Evolutionary conservation across 2,888 invertebrate species (phyloP).

Genomic region (Nymphalis urticae): DNA sequence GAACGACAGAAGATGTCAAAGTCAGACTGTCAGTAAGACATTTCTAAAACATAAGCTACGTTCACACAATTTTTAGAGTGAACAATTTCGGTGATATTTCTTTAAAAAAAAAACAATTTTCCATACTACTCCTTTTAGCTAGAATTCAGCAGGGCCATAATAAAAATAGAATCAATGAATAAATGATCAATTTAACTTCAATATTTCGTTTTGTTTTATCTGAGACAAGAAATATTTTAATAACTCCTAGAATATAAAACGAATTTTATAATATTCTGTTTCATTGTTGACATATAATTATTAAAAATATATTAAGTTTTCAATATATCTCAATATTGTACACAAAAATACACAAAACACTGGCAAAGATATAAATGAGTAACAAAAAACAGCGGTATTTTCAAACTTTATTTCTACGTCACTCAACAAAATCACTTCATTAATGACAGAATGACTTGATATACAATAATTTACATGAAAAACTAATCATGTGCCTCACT

Average conservation of each 20-base stretch:
- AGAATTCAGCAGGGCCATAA: too few species aligned
- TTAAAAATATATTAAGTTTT: not conserved
- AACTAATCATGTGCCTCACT: conserved; percentile 65
- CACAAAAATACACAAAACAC: conserved; percentile 17
- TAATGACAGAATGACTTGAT: conserved; percentile 67
- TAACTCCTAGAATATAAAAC: too few species aligned
- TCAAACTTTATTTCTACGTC: conserved; percentile 54
- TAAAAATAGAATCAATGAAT: too few species aligned
- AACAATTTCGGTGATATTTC: too few species aligned
- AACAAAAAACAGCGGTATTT: conserved; percentile 45
- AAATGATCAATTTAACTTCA: too few species aligned
- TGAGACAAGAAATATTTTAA: too few species aligned
- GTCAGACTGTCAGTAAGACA: not conserved
- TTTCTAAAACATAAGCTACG: not conserved
- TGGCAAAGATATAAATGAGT: conserved; percentile 33
- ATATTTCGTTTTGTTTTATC: too few species aligned
- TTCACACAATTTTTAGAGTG: not conserved
- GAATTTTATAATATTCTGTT: too few species aligned
- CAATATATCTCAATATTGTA: not conserved
- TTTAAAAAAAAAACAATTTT: too few species aligned
- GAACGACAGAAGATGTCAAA: conserved; percentile 33
- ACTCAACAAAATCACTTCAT: conserved; percentile 50
- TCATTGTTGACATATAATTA: too few species aligned
- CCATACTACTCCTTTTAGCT: too few species aligned
- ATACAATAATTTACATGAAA: conserved; percentile 54